Percentiles rank a stretch among this genome's conserved stretches.
Evolutionary conservation across 1,140 invertebrate genomes (phyloP).

Genomic region (Hetaerina americana): DNA sequence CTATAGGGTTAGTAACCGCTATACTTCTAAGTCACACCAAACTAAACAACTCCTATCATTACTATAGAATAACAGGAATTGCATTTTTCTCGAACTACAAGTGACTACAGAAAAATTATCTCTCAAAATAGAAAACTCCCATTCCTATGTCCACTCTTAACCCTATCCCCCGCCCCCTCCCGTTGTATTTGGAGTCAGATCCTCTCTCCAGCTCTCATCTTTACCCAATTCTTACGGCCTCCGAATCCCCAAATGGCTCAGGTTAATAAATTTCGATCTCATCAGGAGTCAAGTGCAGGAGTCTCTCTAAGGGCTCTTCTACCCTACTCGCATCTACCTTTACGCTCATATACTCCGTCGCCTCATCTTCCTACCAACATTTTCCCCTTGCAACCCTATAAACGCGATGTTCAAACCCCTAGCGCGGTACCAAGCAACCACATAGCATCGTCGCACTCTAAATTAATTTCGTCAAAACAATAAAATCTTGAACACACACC

Average conservation of each 20-base stretch:
- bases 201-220: background rate
- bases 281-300: background rate
- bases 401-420: no score
- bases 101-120: no score
- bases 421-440: background rate
- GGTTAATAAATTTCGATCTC: background rate
- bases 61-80: no score
- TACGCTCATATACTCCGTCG: no score
- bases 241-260: background rate
- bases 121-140: no score
- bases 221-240: background rate
- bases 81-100: no score
- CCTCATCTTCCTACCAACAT: no score
- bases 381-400: no score
- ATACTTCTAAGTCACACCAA: background rate
- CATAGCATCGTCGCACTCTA: background rate
- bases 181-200: background rate
- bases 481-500: background rate
- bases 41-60: background rate
- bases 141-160: no score
- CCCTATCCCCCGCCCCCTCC: no score
- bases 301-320: background rate
- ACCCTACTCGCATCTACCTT: background rate
- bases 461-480: background rate
- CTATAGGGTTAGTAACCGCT: background rate